Evolutionary conservation across 1,140 invertebrate genomes (phyloP), one percentile per base, ranked within the genome.

Genomic region (Cyrtorhinus lividipennis): DNA sequence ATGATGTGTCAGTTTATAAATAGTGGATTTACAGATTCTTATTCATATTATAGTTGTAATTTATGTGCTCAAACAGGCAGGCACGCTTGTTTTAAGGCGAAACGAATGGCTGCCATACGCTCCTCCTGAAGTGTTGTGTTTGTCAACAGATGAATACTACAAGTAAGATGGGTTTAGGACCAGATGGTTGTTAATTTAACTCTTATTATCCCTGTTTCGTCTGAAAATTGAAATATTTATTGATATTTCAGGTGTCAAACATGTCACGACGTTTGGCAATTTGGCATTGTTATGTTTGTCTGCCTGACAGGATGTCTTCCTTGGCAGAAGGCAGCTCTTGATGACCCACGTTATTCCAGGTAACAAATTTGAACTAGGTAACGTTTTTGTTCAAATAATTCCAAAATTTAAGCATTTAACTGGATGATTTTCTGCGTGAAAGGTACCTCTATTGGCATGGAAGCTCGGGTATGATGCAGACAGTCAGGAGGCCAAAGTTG

Each of bases 221-320:
- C n/a, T n/a, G n/a, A n/a, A n/a, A n/a, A n/a, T n/a, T n/a, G n/a
- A n/a, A n/a, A n/a, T n/a, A n/a, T n/a, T n/a, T n/a, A n/a, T n/a
- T n/a, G n/a, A n/a, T n/a, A n/a, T n/a, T 82, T 69, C 75, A 90
- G 86, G 75, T 88, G 92, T 22, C 80, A 87, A 71, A 85, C 86
- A 62, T 85, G 83, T 46, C 90, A 93, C 69, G 94, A 97, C 74
- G 85, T 95, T 61, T 97, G 92, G 93, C 92, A 95, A 73, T 91
- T 94, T 73, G 92, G 87, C n/a, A 88, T 96, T 69, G 86, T 96
- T 63, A 79, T 95, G 69, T 95, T 95, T 73, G 89, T 94, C 56
- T 92, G 90, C 74, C 76, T 96, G 45, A 94, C 92, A 13, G 92
- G 92, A 23, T 92, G 90, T 74, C 82, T 95, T 69, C 94, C 94